These are phyloP conservation scores for Aricia agestis DNA, from an alignment of 1,140 invertebrate genomes.

Conservation along the genomic window DNA sequence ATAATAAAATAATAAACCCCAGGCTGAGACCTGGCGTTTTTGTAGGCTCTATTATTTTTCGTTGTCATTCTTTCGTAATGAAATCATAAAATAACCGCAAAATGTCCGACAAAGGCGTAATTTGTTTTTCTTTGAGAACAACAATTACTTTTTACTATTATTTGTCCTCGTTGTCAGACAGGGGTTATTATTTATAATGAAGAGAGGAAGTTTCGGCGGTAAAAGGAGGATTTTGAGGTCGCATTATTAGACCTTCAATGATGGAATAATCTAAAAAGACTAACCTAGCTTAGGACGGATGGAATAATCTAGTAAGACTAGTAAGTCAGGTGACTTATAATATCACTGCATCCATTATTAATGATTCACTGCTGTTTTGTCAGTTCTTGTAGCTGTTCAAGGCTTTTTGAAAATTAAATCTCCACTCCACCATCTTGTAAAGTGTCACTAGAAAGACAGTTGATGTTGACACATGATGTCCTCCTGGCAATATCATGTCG, in stretches of 20 bases:
- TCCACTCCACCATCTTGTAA: too few relatives aligned
- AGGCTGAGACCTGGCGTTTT: not conserved
- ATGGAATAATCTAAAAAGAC: not conserved
- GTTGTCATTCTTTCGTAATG: not conserved
- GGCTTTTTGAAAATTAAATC: too few relatives aligned
- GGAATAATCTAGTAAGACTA: too few relatives aligned
- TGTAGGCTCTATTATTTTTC: not conserved
- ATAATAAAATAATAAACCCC: too few relatives aligned
- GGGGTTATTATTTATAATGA: not conserved
- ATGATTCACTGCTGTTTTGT: too few relatives aligned
- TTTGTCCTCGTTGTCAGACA: not conserved
- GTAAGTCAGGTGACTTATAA: too few relatives aligned
- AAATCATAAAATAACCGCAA: conserved; percentile 5
- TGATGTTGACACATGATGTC: too few relatives aligned
- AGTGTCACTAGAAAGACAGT: too few relatives aligned
- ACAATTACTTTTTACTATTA: conserved; percentile 6
- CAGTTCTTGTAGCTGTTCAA: too few relatives aligned
- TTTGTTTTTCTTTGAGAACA: conserved; percentile 4
- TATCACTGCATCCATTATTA: too few relatives aligned
- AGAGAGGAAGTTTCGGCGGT: not conserved
- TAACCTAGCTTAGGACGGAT: too few relatives aligned
- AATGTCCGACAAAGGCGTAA: not conserved
- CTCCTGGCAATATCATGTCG: too few relatives aligned
- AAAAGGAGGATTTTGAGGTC: not conserved
- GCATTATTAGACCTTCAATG: not conserved